phyloP scores from a whole-genome alignment of 2,888 invertebrate genomes.

The Macropis europaea region DNA sequence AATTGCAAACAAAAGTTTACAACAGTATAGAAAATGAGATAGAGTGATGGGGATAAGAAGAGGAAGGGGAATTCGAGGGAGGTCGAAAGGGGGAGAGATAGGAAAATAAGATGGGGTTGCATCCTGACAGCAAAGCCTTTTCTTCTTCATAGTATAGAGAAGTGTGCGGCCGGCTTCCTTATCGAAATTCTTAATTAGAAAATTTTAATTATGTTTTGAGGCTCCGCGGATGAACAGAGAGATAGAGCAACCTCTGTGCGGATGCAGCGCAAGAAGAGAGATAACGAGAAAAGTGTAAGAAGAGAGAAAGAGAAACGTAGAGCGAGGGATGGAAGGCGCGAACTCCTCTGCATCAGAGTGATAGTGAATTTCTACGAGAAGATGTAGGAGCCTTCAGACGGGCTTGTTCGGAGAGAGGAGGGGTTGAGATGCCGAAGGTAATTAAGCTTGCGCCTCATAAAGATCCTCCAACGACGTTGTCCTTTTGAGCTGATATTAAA shows the following conservation, averaged over 20 bases:
- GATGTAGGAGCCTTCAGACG: constrained; percentile 1
- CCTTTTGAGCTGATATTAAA: constrained; percentile 31
- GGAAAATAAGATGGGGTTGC: constrained; percentile 24
- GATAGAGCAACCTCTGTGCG: not conserved
- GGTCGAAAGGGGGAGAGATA: not conserved
- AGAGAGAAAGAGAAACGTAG: constrained; percentile 20
- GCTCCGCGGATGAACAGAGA: constrained; percentile 38
- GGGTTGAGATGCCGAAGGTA: constrained; percentile 43
- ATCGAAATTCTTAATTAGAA: constrained; percentile 80
- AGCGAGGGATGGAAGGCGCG: not conserved
- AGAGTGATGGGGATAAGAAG: not conserved
- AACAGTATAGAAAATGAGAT: constrained; percentile 9
- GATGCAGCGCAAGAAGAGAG: not conserved
- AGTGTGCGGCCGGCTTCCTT: constrained; percentile 63
- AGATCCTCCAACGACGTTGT: constrained; percentile 39
- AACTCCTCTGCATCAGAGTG: constrained; percentile 52
- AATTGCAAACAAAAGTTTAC: no score
- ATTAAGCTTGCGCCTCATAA: constrained; percentile 59
- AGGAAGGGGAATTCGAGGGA: constrained; percentile 24
- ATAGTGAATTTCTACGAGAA: constrained; percentile 58
- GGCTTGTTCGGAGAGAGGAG: not conserved
- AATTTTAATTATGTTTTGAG: constrained; percentile 80
- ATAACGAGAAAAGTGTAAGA: not conserved
- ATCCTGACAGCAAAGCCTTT: constrained; percentile 45
- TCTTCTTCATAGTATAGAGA: constrained; percentile 38